Base-by-base conservation (phyloP, 2,888 invertebrate species). In the Heliconius charithonia region DNA sequence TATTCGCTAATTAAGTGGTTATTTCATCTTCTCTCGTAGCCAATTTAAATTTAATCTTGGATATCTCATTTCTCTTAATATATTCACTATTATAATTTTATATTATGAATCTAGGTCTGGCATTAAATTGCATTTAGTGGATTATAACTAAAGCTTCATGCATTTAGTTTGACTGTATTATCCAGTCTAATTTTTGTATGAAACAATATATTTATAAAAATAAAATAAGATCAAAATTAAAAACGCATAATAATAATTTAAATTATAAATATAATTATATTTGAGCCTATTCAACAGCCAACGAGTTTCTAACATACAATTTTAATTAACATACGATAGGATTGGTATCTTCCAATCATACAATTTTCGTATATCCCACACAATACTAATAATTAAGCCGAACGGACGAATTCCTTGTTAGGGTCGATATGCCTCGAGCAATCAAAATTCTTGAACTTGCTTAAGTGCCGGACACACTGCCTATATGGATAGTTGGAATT, bases 391-490 rank as follows among this genome's bases (percentile, higher is more conserved):
- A 81, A 81, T 81, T 77, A 81, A 81, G 75, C 76, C 22, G 77
- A 81, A 83, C 77, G 82, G 79, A 81, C 80, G 80, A 83, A 86
- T 86, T 85, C 85, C 83, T 83, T 78, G 79, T 79, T 79, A 78
- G 82, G 82, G 78, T 82, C 80, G 78, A 71, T 82, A 78, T 83
- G 83, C 83, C 79, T 81, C 78, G 85, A 87, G 86, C 88, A 90
- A 90, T 91, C 86, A 88, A 89, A 90, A 90, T 91, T 89, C 89
- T 87, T 87, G 83, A 84, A 87, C 84, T 88, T 85, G 87, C 85
- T 87, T 85, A 69, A 81, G 65, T 81, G 81, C 78, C 77, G 82
- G 83, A 77, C 76, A 77, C 76, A 67, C 63, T 45, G 79, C 59
- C 65, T 71, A 75, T 75, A 75, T 72, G 73, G 56, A 76, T 78